Evolutionary conservation across 1,140 invertebrate species (phyloP), one percentile per base, ranked within the genome.

Genomic region (Ptiloglossa arizonensis): DNA sequence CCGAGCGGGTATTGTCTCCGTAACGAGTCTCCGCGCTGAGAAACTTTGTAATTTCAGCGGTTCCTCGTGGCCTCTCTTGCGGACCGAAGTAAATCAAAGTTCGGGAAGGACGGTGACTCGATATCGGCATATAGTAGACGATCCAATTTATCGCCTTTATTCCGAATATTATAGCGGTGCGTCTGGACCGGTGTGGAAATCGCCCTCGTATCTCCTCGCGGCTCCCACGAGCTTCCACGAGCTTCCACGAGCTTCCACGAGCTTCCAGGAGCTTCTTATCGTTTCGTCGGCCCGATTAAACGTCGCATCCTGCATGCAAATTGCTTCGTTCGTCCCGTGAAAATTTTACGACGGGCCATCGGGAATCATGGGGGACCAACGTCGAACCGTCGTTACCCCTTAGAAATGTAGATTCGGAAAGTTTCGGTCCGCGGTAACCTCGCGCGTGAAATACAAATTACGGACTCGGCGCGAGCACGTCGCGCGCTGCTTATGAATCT

Each of bases 131-230:
- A n/a, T n/a, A 41, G 41, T 11, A n/a, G 8, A 13, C 8, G 56
- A 79, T 79, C 63, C 76, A 81, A 87, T 84, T 86, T 82, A 85
- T 86, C 75, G 74, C 63, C 78, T 62, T 80, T 64, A 59, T 62
- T 78, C 46, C 4, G 62, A 62, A 56, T 67, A 32, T 67, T 41
- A 32, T 48, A 77, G 19, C 57, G 27, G 38, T 41, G n/a, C n/a
- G 44, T 54, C 56, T 24, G 9, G 13, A 29, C 13, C 27, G 17
- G 24, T 15, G 48, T 56, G 0, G 41, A 13, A 11, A 41, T 41
- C 41, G 41, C 41, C n/a, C 41, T 41, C 27, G 29, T 62, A 63
- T 76, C 62, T 27, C 62, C 11, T 1, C 4, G 29, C 46, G 44
- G 41, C 22, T 41, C 11, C n/a, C 6, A 52, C 35, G 48, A n/a